Evolutionary conservation across 2,888 invertebrate species (phyloP).

Genomic region (Aporophyla lueneburgensis): DNA sequence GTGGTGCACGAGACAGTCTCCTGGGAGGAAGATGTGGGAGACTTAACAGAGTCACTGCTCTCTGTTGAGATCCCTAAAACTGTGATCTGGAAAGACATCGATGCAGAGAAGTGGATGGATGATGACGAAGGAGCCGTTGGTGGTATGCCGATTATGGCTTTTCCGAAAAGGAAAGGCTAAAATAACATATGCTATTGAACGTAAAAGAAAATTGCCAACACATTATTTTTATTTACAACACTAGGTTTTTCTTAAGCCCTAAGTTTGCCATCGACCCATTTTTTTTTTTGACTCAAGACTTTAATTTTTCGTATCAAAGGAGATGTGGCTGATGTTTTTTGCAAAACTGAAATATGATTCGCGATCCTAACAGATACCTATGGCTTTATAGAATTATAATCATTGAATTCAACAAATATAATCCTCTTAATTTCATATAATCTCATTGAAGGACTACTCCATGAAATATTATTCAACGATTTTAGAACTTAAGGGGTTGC

Average conservation of each 20-base stretch:
- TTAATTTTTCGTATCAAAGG: no score
- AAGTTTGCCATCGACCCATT: background rate
- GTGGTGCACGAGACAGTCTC: constrained; percentile 64
- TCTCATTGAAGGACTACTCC: no score
- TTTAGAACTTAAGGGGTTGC: no score
- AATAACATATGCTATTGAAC: background rate
- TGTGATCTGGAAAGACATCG: constrained; percentile 70
- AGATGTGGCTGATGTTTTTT: no score
- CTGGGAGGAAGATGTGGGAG: constrained; percentile 72
- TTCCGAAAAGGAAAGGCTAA: background rate
- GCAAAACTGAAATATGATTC: no score
- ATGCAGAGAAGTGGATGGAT: constrained; percentile 71
- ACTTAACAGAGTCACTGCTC: constrained; percentile 19
- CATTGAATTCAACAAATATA: no score
- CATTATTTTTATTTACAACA: background rate
- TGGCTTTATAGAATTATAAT: no score
- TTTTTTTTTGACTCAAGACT: background rate
- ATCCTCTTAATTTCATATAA: no score
- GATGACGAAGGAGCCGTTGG: constrained; percentile 72
- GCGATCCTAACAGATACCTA: no score
- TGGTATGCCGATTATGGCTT: constrained; percentile 38
- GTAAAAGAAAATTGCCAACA: background rate
- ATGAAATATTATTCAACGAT: no score
- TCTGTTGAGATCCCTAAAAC: constrained; percentile 35
- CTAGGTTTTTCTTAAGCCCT: background rate